These are phyloP conservation scores for Chlamydotis undulata DNA, from an alignment of 2,113 vertebrate genomes.

Conservation along the genomic window DNA sequence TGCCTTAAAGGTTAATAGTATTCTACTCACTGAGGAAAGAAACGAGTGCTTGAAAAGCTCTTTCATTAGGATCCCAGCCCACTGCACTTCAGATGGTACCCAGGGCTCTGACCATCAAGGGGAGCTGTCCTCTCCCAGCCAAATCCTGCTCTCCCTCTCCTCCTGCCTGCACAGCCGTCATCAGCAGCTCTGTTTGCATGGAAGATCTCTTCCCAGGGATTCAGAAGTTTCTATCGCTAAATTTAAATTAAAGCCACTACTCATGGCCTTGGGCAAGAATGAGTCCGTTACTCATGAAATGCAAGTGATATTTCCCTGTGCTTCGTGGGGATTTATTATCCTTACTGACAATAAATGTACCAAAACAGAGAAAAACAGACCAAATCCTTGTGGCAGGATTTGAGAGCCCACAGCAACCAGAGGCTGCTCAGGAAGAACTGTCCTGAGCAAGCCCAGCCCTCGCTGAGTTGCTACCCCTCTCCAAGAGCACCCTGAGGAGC, in stretches of 20 bases:
- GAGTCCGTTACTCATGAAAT: neutral
- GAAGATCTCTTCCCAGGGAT: neutral
- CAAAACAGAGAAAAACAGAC: neutral
- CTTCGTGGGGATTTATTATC: neutral
- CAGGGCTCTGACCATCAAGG: neutral
- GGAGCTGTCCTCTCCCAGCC: neutral
- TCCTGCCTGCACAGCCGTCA: neutral
- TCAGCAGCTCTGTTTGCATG: neutral
- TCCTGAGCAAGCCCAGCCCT: neutral
- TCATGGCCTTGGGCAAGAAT: neutral
- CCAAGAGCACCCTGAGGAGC: neutral
- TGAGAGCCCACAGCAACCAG: neutral
- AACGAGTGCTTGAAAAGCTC: constrained; percentile 28
- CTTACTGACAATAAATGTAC: neutral
- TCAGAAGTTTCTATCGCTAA: neutral
- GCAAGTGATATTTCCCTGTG: neutral
- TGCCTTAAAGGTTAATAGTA: constrained; percentile 75
- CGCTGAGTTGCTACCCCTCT: accelerated
- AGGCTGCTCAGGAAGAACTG: neutral
- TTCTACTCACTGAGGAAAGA: constrained; percentile 47
- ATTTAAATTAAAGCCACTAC: neutral
- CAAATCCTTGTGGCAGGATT: neutral
- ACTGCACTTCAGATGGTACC: neutral
- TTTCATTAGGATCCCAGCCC: neutral
- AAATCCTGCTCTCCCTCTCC: neutral